Percentiles rank a stretch among this genome's conserved stretches.
Evolutionary conservation across 2,888 invertebrate species (phyloP).

Genomic region (Gortyna flavago): DNA sequence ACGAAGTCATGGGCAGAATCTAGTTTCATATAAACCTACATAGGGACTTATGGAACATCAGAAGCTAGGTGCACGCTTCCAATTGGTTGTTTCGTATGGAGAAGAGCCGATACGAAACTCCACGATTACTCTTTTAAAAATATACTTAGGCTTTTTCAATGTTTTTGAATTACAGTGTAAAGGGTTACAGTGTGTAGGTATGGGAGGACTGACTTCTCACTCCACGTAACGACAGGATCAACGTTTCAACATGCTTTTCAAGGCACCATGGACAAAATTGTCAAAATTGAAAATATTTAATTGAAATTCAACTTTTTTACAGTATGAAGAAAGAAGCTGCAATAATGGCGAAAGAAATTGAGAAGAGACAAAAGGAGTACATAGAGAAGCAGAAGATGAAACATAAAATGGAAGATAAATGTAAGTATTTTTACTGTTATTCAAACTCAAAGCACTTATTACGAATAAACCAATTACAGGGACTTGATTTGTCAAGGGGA

Average conservation of each 20-base stretch:
- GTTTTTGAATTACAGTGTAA: background rate
- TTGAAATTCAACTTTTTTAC: constrained; percentile 17
- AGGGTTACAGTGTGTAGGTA: too few species aligned
- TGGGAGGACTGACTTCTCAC: background rate
- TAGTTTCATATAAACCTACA: too few species aligned
- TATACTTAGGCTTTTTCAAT: too few species aligned
- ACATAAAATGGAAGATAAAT: constrained; percentile 77
- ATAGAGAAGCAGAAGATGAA: constrained; percentile 82
- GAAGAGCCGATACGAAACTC: background rate
- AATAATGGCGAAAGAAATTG: constrained; percentile 86
- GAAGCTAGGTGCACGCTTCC: too few species aligned
- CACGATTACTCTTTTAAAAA: background rate
- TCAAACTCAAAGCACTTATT: too few species aligned
- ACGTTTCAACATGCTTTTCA: too few species aligned
- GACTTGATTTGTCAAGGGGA: too few species aligned
- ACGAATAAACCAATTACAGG: too few species aligned
- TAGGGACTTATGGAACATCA: too few species aligned
- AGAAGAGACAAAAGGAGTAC: constrained; percentile 84
- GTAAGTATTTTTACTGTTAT: constrained; percentile 69
- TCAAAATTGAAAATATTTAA: background rate
- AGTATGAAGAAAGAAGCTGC: constrained; percentile 84
- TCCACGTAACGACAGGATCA: too few species aligned
- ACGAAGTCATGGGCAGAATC: too few species aligned
- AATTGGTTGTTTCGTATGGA: background rate
- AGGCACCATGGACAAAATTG: too few species aligned